Conservation (phyloP, 37 sponge, comb jelly and placozoan genomes). For the Spongilla lacustris region DNA sequence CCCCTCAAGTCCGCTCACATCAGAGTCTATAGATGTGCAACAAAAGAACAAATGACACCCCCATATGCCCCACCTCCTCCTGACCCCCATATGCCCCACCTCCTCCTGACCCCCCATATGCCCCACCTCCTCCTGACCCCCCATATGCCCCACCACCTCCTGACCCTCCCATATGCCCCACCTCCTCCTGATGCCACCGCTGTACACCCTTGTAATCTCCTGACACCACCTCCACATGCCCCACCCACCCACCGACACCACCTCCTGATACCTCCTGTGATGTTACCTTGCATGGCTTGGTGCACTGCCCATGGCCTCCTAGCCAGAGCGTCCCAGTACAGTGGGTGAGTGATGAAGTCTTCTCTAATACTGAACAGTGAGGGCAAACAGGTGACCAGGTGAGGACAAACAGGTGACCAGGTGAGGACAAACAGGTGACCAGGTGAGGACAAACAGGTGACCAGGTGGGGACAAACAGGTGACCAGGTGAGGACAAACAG, state of each 20-base stretch:
- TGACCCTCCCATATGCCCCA: no score
- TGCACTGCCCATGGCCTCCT: constrained; percentile 30
- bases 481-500: background rate
- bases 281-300: background rate
- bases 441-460: background rate
- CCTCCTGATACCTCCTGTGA: no score
- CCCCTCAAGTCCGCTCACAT: constrained; percentile 21
- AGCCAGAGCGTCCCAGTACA: constrained; percentile 70
- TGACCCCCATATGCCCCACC: no score
- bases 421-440: background rate
- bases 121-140: background rate
- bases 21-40: constrained; percentile 2
- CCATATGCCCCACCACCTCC: no score
- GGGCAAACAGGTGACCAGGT: background rate
- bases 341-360: constrained; percentile 44
- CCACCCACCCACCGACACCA: constrained; percentile 22
- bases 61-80: background rate
- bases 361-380: constrained; percentile 31
- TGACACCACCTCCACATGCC: background rate
- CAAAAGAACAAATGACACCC: background rate
- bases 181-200: no score
- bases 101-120: background rate
- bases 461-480: no score
- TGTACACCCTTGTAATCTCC: no score
- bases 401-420: background rate